A percentile compares a stretch with the other conserved stretches of the same genome.
Conservation (phyloP, 2,888 invertebrate species). For the Drosophila ustulata region DNA sequence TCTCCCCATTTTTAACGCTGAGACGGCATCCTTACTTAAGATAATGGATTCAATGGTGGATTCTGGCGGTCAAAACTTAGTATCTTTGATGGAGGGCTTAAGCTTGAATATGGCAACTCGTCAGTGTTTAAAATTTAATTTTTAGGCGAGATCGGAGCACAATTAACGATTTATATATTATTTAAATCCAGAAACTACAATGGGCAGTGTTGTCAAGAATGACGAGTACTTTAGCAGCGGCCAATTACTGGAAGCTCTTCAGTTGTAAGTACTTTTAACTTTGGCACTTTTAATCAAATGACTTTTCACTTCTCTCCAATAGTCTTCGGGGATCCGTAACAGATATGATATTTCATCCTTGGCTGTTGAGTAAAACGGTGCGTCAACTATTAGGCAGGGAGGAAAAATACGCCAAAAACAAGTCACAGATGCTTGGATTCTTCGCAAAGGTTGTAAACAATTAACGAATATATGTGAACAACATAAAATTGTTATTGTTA, state of each 20-base stretch:
- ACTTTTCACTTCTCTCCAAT: slow-evolving; percentile 20
- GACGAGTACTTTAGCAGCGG: slow-evolving; percentile 45
- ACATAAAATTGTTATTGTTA: not conserved
- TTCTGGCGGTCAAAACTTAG: slow-evolving; percentile 61
- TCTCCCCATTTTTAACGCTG: slow-evolving; percentile 80
- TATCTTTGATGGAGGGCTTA: slow-evolving; percentile 71
- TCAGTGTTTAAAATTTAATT: slow-evolving; percentile 51
- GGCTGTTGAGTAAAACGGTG: slow-evolving; percentile 67
- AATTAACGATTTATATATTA: not conserved
- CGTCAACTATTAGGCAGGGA: slow-evolving; percentile 68
- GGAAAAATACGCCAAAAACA: slow-evolving; percentile 63
- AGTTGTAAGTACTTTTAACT: slow-evolving; percentile 65
- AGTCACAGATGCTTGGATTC: slow-evolving; percentile 68
- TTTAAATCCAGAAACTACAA: slow-evolving; percentile 78
- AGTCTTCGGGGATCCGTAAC: slow-evolving; percentile 77
- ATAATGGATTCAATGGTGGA: slow-evolving; percentile 39
- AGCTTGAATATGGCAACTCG: slow-evolving; percentile 81
- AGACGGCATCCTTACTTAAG: slow-evolving; percentile 63
- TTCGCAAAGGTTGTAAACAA: slow-evolving; percentile 33
- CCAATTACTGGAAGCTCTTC: slow-evolving; percentile 71
- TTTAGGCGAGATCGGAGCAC: not conserved
- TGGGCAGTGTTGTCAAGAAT: slow-evolving; percentile 76
- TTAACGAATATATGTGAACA: not conserved
- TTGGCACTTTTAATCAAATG: not conserved
- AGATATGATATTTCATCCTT: slow-evolving; percentile 80